Conservation (phyloP, 2,113 vertebrate genomes). For the Uria lomvia region DNA sequence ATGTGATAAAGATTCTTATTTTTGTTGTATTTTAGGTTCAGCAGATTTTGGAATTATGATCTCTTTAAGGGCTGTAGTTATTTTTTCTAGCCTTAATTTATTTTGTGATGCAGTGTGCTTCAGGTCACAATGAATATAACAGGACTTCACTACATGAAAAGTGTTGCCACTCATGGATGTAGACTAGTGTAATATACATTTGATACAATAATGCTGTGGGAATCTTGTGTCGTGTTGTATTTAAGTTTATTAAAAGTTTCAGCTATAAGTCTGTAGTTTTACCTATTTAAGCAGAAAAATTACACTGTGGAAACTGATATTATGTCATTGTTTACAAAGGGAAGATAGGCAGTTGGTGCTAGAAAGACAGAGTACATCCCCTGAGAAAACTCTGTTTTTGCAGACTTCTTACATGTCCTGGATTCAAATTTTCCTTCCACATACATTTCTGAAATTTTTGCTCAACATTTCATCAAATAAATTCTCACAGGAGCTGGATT, state of each 20-base stretch:
- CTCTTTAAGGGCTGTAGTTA: background rate
- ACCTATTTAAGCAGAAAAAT: background rate
- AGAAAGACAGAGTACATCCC: background rate
- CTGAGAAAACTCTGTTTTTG: background rate
- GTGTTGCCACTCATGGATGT: background rate
- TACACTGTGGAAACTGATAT: background rate
- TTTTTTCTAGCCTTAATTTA: background rate
- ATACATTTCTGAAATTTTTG: background rate
- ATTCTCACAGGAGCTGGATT: background rate
- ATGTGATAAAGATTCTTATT: background rate
- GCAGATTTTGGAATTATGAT: background rate
- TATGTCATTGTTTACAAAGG: background rate
- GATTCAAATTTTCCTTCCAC: background rate
- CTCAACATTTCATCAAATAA: background rate
- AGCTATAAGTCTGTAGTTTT: background rate
- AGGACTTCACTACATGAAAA: background rate
- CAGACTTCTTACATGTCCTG: background rate
- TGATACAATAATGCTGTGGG: constrained; percentile 17
- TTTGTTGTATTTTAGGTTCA: background rate
- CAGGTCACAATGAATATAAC: background rate
- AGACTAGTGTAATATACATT: background rate
- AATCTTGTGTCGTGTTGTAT: background rate
- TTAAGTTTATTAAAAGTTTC: constrained; percentile 36
- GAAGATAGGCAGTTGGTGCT: background rate
- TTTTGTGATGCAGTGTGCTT: background rate